These are phyloP conservation scores for Elysia chlorotica DNA, from an alignment of 1,140 invertebrate species.

Conservation along the genomic window DNA sequence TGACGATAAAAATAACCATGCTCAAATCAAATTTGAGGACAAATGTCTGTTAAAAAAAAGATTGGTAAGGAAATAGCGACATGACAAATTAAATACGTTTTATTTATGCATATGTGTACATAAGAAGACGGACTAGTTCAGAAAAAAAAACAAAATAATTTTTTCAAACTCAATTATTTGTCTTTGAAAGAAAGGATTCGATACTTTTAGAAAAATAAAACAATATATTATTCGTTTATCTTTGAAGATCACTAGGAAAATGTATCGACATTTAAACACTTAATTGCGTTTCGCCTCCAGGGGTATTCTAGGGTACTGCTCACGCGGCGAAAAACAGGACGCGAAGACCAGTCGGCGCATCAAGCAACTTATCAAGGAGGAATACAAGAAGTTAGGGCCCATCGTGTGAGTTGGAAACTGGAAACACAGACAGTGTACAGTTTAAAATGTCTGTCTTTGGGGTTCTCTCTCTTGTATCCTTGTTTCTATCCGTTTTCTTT, in stretches of 20 bases:
- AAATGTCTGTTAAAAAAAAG: too few species aligned
- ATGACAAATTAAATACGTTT: too few species aligned
- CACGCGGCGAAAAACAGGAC: background rate
- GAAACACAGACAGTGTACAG: background rate
- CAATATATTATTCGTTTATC: background rate
- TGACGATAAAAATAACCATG: too few species aligned
- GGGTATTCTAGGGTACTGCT: background rate
- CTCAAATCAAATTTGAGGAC: too few species aligned
- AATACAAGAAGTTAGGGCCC: background rate
- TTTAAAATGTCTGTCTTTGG: background rate
- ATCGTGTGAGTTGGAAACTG: background rate
- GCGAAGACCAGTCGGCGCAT: background rate
- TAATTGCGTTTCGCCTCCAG: too few species aligned
- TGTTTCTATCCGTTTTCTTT: background rate
- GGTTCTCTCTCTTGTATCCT: background rate
- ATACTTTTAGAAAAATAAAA: background rate
- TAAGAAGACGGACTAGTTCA: too few species aligned
- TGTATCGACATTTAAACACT: too few species aligned
- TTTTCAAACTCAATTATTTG: background rate
- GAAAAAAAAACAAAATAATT: background rate
- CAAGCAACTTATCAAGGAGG: background rate
- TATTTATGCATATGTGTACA: too few species aligned
- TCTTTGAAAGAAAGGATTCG: background rate
- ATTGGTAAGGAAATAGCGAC: too few species aligned
- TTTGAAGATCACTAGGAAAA: background rate